These are phyloP conservation scores for Leucophenga varia DNA, from an alignment of 1,140 invertebrate genomes.

Conservation along the genomic window DNA sequence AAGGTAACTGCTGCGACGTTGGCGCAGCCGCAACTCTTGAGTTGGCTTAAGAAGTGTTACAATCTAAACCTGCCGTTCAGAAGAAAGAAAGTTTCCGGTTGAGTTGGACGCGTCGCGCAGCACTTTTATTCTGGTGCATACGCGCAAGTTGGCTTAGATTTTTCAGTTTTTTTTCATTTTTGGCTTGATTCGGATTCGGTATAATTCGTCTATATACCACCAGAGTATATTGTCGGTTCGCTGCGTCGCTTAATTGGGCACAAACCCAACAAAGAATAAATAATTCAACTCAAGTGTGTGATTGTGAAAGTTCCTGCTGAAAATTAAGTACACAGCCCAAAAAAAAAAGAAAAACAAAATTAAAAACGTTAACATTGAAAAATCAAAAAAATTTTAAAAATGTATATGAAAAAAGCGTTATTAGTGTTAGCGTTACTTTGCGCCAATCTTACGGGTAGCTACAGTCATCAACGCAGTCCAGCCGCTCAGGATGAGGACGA, in stretches of 20 bases:
- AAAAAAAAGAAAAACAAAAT: conserved; percentile 18
- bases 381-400: conserved; percentile 9
- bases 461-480: conserved; percentile 22
- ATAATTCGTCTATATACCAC: conserved; percentile 1
- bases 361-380: background rate
- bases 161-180: conserved; percentile 4
- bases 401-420: conserved; percentile 43
- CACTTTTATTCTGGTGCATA: background rate
- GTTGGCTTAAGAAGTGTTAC: conserved; percentile 51
- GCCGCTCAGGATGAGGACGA: conserved; percentile 56
- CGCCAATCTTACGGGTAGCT: conserved; percentile 33
- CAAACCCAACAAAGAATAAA: conserved; percentile 13
- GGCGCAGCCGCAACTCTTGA: too few relatives aligned
- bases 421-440: conserved; percentile 43
- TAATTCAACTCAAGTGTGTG: conserved; percentile 36
- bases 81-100: conserved; percentile 53
- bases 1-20: too few relatives aligned
- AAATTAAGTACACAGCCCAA: conserved; percentile 5
- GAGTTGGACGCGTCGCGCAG: conserved; percentile 30
- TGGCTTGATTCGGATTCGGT: background rate
- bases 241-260: conserved; percentile 45
- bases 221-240: conserved; percentile 11
- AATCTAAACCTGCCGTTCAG: conserved; percentile 33
- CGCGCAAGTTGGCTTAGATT: background rate
- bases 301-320: conserved; percentile 51